These are phyloP conservation scores for Sipha flava DNA, from an alignment of 1,140 invertebrate genomes.

Conservation along the genomic window DNA sequence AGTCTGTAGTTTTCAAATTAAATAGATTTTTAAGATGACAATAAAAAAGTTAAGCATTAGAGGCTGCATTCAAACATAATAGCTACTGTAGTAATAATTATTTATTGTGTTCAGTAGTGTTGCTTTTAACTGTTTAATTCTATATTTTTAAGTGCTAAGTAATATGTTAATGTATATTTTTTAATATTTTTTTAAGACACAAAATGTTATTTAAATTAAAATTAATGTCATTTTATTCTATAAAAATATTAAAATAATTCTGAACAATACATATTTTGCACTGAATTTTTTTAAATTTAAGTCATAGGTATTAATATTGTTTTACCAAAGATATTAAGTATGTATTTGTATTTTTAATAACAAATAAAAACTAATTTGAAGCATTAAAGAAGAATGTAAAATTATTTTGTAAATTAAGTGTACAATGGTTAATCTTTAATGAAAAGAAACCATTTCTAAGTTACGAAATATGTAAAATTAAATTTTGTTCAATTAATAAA, in stretches of 20 bases:
- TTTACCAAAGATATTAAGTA: not conserved
- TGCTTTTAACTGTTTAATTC: too few relatives aligned
- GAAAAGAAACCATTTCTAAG: not conserved
- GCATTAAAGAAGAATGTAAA: not conserved
- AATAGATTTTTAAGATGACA: not conserved
- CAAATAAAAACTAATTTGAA: not conserved
- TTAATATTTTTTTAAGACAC: too few relatives aligned
- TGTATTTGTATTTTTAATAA: not conserved
- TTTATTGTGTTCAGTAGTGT: too few relatives aligned
- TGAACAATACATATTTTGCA: not conserved
- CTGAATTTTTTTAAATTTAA: not conserved
- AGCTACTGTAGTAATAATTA: too few relatives aligned
- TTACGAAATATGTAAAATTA: not conserved
- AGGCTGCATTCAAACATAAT: too few relatives aligned
- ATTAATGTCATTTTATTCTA: too few relatives aligned
- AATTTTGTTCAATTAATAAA: too few relatives aligned
- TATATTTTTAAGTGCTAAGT: too few relatives aligned
- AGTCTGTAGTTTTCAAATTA: not conserved
- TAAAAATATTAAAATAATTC: too few relatives aligned
- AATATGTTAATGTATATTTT: too few relatives aligned
- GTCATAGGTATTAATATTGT: not conserved
- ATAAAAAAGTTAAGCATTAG: not conserved
- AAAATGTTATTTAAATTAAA: too few relatives aligned
- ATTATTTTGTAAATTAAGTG: not conserved
- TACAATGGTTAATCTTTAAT: too few relatives aligned